Base-by-base conservation (phyloP, 2,888 invertebrate species). In the Acleris literana region DNA sequence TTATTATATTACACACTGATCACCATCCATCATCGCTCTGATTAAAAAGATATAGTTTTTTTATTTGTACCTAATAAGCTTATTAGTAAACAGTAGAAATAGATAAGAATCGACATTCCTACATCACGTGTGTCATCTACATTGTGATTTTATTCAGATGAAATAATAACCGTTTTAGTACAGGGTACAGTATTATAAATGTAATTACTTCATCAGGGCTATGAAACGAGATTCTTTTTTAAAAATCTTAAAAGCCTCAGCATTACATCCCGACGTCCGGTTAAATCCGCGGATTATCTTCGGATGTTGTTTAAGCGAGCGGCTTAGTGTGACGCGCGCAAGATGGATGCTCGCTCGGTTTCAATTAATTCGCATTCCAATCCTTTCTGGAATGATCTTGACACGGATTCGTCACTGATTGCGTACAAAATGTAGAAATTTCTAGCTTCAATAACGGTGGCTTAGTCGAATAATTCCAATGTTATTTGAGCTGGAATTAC, bases 301-400 rank as follows among this genome's bases (percentile, higher is more conserved):
- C 57, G 57, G 57, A 57, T 57, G 57, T 57, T 57, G 57, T 46
- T 46, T 46, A 57, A 57, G 25, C 57, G 57, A 43, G 53, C 25
- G 57, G 56, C 43, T 57, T 46, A 57, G 7, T 43, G 16, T 46
- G 57, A 57, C 57, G 57, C 57, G 16, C n/a, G 25, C 22, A 55
- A 57, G 57, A 57, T 25, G 57, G 57, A 57, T 57, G 57, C 25
- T 52, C 25, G 52, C 52, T 55, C 54, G 9, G 57, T 57, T 57
- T 57, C 57, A 57, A 57, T 57, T 57, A 57, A 57, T 57, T 57
- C 57, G 25, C 25, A 57, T 46, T 46, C 44, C 57, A 57, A 57
- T 57, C 57, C 57, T 57, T 57, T 57, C 57, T 57, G 17, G 57
- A 16, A 46, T 55, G 55, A 55, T 57, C 57, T 57, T 46, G 57